These are phyloP conservation scores for Cyprinus carpio DNA, from an alignment of 2,113 vertebrate genomes.

Conservation along the genomic window DNA sequence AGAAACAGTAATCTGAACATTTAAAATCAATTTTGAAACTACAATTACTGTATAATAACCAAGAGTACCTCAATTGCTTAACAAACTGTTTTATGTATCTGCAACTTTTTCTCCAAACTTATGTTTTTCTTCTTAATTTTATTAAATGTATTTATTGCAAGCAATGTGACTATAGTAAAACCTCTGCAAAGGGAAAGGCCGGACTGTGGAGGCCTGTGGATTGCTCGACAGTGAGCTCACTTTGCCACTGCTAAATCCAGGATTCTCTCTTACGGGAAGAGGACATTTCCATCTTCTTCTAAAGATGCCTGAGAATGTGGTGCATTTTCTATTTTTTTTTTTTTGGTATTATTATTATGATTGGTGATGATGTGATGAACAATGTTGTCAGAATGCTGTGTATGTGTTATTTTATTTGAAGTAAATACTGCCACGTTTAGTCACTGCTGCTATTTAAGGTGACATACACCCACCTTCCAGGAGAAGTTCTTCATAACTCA, in stretches of 20 bases:
- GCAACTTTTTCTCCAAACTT: too few relatives aligned
- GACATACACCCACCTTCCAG: not conserved
- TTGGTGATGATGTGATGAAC: not conserved
- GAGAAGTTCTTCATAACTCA: not conserved
- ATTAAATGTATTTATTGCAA: not conserved
- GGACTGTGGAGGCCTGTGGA: not conserved
- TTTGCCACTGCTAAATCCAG: not conserved
- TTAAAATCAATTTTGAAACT: too few relatives aligned
- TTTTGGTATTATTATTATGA: not conserved
- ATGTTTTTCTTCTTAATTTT: not conserved
- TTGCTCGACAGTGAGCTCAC: conserved; percentile 9
- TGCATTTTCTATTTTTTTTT: not conserved
- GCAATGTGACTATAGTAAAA: not conserved
- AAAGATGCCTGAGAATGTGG: not conserved
- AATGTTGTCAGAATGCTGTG: not conserved
- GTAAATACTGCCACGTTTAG: conserved; percentile 1
- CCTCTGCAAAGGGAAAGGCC: not conserved
- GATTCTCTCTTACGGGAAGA: not conserved
- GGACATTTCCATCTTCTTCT: not conserved
- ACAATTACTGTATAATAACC: too few relatives aligned
- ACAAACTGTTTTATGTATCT: too few relatives aligned
- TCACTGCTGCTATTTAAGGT: not conserved
- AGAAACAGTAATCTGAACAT: not conserved
- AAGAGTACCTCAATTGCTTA: too few relatives aligned
- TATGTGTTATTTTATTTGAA: not conserved